Base-by-base conservation (phyloP, 2,888 invertebrate species). In the Oeneis ivallda region DNA sequence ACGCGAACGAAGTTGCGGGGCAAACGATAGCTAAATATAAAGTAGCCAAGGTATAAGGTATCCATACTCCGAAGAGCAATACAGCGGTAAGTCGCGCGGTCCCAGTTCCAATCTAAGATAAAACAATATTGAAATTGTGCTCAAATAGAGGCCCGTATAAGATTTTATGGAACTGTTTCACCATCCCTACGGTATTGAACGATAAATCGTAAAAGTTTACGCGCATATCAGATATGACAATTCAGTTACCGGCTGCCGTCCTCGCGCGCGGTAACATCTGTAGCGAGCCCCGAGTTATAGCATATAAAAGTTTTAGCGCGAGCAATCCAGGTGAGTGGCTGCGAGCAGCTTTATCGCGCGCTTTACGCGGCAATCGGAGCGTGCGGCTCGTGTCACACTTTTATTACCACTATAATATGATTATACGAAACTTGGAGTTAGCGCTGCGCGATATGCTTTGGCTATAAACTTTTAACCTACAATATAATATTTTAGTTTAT, bases 221-320 rank as follows among this genome's bases (percentile, higher is more conserved):
- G 37, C n/a, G 60, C 58, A 26, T 26, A 26, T 26, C n/a, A 60
- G 60, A 60, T 60, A 50, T 60, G 49, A 60, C 60, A 60, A 59
- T 59, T 59, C 49, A 43, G 59, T 59, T 49, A 49, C n/a, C 32
- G 19, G 13, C 58, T 32, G 8, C 8, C 17, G 3, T 49, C 60
- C 39, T 17, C 60, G 11, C 60, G 17, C 17, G 8, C 60, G 49
- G 49, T 47, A 50, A 60, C 60, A 45, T 58, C 58, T 45, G 58
- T n/a, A 19, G 41, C 32, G 43, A n/a, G 13, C 6, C 6, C 17
- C 45, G 15, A 45, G 45, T 58, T 45, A 58, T 58, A 34, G 45
- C 58, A 4, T 34, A 47, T 58, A 58, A 58, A 58, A 58, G 58
- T 45, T 58, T 58, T 32, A 58, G 43, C 32, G 34, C 11, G 15